These are phyloP conservation scores for Rhinatrema bivittatum DNA, from an alignment of 2,797 vertebrate genomes.

Conservation along the genomic window DNA sequence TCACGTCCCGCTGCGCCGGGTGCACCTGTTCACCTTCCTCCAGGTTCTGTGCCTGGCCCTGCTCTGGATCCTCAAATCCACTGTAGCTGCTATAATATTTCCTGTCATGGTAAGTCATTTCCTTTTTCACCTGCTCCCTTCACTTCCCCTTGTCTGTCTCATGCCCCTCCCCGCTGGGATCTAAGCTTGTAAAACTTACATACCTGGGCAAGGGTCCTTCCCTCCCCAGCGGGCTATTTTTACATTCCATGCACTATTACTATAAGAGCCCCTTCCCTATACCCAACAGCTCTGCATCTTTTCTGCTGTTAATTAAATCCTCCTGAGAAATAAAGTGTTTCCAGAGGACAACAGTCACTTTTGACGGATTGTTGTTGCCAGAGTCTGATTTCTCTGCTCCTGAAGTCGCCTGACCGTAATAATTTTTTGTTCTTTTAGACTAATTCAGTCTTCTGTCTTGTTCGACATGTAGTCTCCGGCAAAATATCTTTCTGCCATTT, in stretches of 20 bases:
- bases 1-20: constrained; percentile 87
- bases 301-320: neutral
- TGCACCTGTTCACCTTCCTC: constrained; percentile 94
- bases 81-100: constrained; percentile 92
- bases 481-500: no score
- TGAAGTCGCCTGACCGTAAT: neutral
- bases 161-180: rapidly evolving
- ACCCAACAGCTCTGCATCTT: no score
- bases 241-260: rapidly evolving
- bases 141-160: neutral
- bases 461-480: no score
- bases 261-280: no score
- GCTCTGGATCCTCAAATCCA: constrained; percentile 97
- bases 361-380: neutral
- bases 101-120: constrained; percentile 87
- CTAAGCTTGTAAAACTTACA: rapidly evolving
- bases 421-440: no score
- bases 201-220: no score
- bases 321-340: neutral
- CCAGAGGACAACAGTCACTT: neutral
- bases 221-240: neutral
- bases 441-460: no score
- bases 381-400: neutral
- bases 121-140: neutral
- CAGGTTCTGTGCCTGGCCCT: constrained; percentile 85